Evolutionary conservation across 2,888 invertebrate species (phyloP).

Genomic region (Sminthurinus aureus): DNA sequence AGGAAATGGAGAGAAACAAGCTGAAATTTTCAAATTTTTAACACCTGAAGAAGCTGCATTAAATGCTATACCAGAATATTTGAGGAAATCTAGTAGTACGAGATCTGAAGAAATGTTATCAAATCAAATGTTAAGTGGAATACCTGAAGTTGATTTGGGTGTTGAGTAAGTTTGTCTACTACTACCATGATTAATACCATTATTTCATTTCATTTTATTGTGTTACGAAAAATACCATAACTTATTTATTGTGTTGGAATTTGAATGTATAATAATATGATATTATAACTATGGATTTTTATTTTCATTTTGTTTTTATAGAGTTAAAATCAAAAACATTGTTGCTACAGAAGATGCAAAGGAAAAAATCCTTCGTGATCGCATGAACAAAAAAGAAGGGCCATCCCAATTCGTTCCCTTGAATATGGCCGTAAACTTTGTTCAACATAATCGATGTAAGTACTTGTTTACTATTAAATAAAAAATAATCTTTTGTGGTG

Average conservation of each 20-base stretch:
- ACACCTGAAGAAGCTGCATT: slow-evolving; percentile 91
- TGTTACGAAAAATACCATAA: background rate
- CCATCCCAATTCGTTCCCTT: slow-evolving; percentile 96
- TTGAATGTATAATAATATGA: background rate
- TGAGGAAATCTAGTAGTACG: slow-evolving; percentile 84
- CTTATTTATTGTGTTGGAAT: too few species aligned
- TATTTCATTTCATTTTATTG: background rate
- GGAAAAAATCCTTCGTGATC: slow-evolving; percentile 86
- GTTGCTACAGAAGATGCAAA: slow-evolving; percentile 99
- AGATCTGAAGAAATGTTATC: slow-evolving; percentile 98
- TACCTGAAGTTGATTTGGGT: slow-evolving; percentile 99
- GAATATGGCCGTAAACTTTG: slow-evolving; percentile 98
- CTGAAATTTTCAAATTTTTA: slow-evolving; percentile 68
- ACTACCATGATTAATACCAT: background rate
- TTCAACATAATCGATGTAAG: slow-evolving; percentile 94
- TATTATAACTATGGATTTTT: slow-evolving; percentile 1
- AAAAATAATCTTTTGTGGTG: too few species aligned
- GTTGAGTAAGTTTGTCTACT: slow-evolving; percentile 74
- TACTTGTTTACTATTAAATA: slow-evolving; percentile 48
- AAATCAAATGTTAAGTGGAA: slow-evolving; percentile 99
- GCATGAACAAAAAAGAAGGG: slow-evolving; percentile 88
- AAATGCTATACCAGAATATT: slow-evolving; percentile 86
- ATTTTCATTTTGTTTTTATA: slow-evolving; percentile 61
- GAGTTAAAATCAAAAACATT: slow-evolving; percentile 96
- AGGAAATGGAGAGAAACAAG: slow-evolving; percentile 63